Evolutionary conservation across 2,113 vertebrate species (phyloP).

Genomic region (Sceloporus undulatus): DNA sequence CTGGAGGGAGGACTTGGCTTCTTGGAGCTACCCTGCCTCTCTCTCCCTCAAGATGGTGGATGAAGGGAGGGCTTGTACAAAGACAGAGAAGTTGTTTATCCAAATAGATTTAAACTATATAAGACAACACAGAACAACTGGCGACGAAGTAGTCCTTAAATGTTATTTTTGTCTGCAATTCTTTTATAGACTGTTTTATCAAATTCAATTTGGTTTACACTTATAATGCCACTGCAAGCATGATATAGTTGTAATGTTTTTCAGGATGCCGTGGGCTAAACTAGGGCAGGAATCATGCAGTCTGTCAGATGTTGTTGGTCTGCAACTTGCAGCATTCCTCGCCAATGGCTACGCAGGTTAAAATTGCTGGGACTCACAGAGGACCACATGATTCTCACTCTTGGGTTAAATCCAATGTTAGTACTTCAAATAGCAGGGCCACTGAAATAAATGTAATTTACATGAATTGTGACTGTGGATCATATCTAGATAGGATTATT

Average conservation of each 20-base stretch:
- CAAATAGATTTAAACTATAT: neutral
- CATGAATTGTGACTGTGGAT: neutral
- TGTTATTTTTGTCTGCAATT: neutral
- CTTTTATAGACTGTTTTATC: neutral
- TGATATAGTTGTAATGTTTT: neutral
- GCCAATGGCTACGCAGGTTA: no score
- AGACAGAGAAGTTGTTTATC: rapidly evolving
- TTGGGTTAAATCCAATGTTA: neutral
- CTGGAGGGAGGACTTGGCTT: no score
- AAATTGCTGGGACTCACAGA: no score
- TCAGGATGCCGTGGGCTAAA: neutral
- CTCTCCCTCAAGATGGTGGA: no score
- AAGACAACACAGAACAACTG: neutral
- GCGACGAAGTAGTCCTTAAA: neutral
- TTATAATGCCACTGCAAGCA: neutral
- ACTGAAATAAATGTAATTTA: neutral
- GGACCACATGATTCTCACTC: no score
- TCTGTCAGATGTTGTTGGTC: no score
- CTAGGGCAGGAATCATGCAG: no score
- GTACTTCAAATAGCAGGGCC: neutral
- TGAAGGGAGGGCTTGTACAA: neutral
- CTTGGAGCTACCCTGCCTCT: no score
- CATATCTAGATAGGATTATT: neutral
- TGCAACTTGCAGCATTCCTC: no score
- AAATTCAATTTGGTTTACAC: neutral